Base-by-base conservation (phyloP, 2,888 invertebrate species). In the Drosophila kanekoi region DNA sequence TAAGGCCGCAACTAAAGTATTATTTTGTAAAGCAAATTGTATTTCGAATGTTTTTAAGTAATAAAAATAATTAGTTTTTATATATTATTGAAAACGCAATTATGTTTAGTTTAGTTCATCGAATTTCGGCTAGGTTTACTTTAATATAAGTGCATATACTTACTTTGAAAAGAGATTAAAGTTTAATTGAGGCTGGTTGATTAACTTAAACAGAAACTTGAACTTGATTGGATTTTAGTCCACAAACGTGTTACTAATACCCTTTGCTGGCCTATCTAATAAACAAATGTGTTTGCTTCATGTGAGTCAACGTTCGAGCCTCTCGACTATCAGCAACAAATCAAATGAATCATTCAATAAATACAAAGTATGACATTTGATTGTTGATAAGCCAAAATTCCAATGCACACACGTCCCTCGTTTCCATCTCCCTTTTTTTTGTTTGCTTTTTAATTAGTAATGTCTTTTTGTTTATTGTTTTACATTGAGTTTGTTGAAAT, bases 1-100 rank as follows among this genome's bases (percentile, higher is more conserved):
- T 18, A 23, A 43, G 62, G 45, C 18, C 49, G 38, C 56, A 54
- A 58, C 53, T 64, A 48, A 77, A 83, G 83, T 83, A 88, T 83
- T 83, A 88, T 86, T 83, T 88, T 86, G 72, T 83, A 72, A 59
- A 85, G 75, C 80, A 86, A 83, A 77, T 69, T 85, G 70, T 61
- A 78, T 74, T 80, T 68, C 38, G 71, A 87, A 77, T 71, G 73
- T 77, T 83, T 84, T 44, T 44, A 81, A 84, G 60, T 52, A 81
- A 73, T 61, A 69, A 71, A 75, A 76, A 63, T 59, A 82, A 79
- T 53, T 87, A 87, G 87, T 87, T 82, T 81, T 84, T 84, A 75
- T 28, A 81, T 75, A 82, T 52, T 5, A 10, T 6, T 9, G 8
- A 14, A 9, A 13, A 16, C 8, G 3, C 20, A 2, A 13, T 4